These are phyloP conservation scores for Vultur gryphus DNA, from an alignment of 2,797 vertebrate species.

Conservation along the genomic window DNA sequence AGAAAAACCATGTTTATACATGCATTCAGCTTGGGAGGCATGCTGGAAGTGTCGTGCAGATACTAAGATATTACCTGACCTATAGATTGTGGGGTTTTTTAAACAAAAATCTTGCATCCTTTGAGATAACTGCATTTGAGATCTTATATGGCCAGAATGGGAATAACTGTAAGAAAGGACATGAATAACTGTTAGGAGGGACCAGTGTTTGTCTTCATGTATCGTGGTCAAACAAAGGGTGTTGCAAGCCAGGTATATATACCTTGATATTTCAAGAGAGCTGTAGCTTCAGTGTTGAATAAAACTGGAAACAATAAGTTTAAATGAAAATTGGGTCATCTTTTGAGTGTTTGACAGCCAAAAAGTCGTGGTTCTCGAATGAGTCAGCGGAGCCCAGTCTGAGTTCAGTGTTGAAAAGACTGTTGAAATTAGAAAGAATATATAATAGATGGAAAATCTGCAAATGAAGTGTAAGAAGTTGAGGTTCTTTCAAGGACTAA, in stretches of 20 bases:
- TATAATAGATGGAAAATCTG: neutral
- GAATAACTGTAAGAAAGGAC: neutral
- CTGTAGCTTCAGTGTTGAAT: neutral
- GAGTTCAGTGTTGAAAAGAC: neutral
- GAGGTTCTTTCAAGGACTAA: neutral
- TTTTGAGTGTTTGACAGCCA: neutral
- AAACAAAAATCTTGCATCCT: neutral
- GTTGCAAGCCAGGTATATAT: neutral
- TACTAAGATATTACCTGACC: neutral
- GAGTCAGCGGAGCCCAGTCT: neutral
- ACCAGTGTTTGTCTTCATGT: neutral
- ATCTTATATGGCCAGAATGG: neutral
- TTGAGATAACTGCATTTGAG: neutral
- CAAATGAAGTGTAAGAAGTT: neutral
- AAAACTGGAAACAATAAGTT: neutral
- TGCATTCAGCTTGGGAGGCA: neutral
- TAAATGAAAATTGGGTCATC: neutral
- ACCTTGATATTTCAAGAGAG: neutral
- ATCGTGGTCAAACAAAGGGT: neutral
- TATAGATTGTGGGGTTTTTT: neutral
- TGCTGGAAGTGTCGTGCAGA: neutral
- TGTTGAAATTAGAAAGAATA: neutral
- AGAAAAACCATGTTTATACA: neutral
- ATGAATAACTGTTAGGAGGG: neutral
- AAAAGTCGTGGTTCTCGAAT: neutral